A percentile compares a stretch with the other conserved stretches of the same genome.
Conservation (phyloP, 1,140 invertebrate species). For the Lasioglossum baleicum region DNA sequence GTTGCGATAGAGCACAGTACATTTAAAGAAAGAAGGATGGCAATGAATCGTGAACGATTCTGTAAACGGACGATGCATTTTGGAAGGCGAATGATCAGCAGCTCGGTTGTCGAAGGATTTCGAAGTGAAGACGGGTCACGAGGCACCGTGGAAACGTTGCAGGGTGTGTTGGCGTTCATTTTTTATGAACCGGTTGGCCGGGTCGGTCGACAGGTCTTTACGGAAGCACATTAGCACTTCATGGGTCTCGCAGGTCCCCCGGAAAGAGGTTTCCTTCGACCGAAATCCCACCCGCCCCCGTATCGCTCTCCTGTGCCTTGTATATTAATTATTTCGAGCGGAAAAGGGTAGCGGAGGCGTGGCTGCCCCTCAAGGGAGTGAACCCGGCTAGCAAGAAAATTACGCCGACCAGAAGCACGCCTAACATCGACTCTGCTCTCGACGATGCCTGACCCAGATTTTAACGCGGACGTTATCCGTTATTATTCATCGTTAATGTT, state of each 20-base stretch:
- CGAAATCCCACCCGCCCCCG: slow-evolving; percentile 59
- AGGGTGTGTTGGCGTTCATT: slow-evolving; percentile 7
- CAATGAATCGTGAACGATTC: too few relatives aligned
- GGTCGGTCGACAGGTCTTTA: slow-evolving; percentile 18
- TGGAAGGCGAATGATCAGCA: too few relatives aligned
- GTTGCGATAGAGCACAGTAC: too few relatives aligned
- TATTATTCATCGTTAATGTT: slow-evolving; percentile 22
- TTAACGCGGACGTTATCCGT: slow-evolving; percentile 1
- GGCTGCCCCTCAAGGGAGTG: slow-evolving; percentile 15
- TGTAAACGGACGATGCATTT: too few relatives aligned
- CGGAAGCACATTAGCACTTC: slow-evolving; percentile 56
- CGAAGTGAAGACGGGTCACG: not conserved
- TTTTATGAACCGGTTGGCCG: slow-evolving; percentile 29
- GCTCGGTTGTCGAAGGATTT: too few relatives aligned
- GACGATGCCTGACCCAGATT: slow-evolving; percentile 44
- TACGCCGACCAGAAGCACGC: slow-evolving; percentile 11
- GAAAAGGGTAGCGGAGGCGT: slow-evolving; percentile 51
- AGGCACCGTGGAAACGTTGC: not conserved
- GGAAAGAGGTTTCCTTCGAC: slow-evolving; percentile 44
- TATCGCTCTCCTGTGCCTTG: slow-evolving; percentile 62
- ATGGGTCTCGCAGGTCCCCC: slow-evolving; percentile 30
- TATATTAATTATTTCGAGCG: slow-evolving; percentile 65
- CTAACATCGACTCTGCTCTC: not conserved
- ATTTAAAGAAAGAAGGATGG: too few relatives aligned
- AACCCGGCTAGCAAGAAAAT: slow-evolving; percentile 23